phyloP scores from a whole-genome alignment of 1,140 invertebrate species.

The Ceratina calcarata region DNA sequence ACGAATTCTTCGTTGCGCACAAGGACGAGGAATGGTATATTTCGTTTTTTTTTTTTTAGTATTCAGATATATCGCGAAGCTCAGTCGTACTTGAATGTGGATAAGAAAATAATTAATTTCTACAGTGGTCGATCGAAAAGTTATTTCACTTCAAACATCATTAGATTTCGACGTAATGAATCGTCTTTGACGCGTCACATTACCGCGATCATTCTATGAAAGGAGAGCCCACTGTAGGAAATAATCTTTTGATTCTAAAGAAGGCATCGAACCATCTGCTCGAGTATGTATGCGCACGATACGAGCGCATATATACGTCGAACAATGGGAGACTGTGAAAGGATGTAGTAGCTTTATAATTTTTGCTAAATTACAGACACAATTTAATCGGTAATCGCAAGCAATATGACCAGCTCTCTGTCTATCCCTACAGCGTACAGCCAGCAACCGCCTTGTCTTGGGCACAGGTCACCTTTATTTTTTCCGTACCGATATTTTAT shows the following conservation, averaged over 20 bases:
- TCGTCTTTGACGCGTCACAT: too few species aligned
- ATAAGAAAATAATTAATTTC: constrained; percentile 46
- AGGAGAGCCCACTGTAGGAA: constrained; percentile 30
- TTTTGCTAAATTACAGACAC: constrained; percentile 61
- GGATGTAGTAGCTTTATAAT: constrained; percentile 48
- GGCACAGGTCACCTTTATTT: constrained; percentile 76
- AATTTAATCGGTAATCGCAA: constrained; percentile 67
- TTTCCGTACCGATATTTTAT: constrained; percentile 74
- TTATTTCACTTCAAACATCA: not conserved
- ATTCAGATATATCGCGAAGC: not conserved
- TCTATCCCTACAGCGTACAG: constrained; percentile 80
- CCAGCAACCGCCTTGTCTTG: constrained; percentile 75
- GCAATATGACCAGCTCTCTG: constrained; percentile 78
- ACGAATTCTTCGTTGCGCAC: constrained; percentile 99
- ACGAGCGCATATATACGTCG: constrained; percentile 23
- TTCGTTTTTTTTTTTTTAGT: constrained; percentile 19
- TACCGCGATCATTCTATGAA: too few species aligned
- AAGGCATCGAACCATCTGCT: constrained; percentile 30
- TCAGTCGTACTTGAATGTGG: constrained; percentile 37
- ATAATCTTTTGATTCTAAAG: constrained; percentile 21
- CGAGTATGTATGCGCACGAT: constrained; percentile 32
- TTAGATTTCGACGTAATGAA: too few species aligned
- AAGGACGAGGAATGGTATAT: constrained; percentile 99
- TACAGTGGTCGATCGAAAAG: constrained; percentile 38
- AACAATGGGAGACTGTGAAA: constrained; percentile 19